These are phyloP conservation scores for Parnassius smintheus DNA, from an alignment of 2,888 invertebrate species.

Conservation along the genomic window DNA sequence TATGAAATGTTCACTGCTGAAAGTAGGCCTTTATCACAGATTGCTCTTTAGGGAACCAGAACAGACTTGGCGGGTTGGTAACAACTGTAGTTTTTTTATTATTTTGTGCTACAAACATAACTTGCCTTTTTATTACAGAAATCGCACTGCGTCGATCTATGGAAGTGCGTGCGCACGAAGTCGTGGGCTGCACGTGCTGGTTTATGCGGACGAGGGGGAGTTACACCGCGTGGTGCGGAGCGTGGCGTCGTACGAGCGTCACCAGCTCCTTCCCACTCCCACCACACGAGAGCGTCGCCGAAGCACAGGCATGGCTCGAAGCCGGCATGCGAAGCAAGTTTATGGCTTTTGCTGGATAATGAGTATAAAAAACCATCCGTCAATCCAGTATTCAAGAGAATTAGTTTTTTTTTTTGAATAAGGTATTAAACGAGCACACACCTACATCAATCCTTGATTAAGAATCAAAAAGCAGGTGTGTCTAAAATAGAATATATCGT, in stretches of 20 bases:
- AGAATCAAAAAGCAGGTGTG: too few relatives aligned
- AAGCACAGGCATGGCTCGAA: conserved; percentile 95
- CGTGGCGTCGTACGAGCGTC: conserved; percentile 56
- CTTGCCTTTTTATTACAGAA: conserved; percentile 95
- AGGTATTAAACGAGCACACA: too few relatives aligned
- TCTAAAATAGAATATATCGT: too few relatives aligned
- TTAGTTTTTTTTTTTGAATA: too few relatives aligned
- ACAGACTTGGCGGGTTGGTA: too few relatives aligned
- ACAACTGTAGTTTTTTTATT: too few relatives aligned
- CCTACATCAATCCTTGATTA: too few relatives aligned
- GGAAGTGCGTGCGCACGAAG: conserved; percentile 93
- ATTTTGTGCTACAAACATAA: not conserved
- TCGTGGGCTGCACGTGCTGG: conserved; percentile 81
- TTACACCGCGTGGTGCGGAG: conserved; percentile 47
- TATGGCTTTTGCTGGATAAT: conserved; percentile 83
- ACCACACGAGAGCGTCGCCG: conserved; percentile 93
- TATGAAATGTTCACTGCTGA: too few relatives aligned
- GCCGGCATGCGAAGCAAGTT: conserved; percentile 88
- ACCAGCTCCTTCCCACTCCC: conserved; percentile 84
- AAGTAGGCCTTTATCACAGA: too few relatives aligned
- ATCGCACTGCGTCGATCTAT: conserved; percentile 93
- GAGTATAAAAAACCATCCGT: too few relatives aligned
- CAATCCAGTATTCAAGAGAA: too few relatives aligned
- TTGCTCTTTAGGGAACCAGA: too few relatives aligned
- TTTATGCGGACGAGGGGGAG: conserved; percentile 49